phyloP scores from a whole-genome alignment of 2,113 vertebrate genomes.

The Riparia riparia region DNA sequence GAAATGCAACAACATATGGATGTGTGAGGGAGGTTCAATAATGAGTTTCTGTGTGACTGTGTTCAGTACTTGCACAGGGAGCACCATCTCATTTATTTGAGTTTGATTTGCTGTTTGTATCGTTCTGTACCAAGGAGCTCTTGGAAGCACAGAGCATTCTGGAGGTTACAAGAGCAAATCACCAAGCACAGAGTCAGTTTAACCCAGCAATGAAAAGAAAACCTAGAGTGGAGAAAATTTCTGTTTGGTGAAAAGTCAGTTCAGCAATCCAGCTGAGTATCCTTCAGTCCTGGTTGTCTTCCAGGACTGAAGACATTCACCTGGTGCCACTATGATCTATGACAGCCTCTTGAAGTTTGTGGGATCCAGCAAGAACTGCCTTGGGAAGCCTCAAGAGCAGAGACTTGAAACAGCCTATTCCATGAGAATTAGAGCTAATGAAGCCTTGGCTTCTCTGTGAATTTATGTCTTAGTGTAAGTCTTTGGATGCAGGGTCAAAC shows the following conservation, averaged over 20 bases:
- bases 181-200: not conserved
- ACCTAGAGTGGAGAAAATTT: not conserved
- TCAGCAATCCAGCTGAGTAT: not conserved
- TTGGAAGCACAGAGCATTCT: not conserved
- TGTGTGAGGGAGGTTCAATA: not conserved
- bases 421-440: not conserved
- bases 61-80: not conserved
- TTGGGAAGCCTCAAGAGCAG: not conserved
- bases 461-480: not conserved
- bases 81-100: not conserved
- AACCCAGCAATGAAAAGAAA: not conserved
- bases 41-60: not conserved
- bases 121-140: not conserved
- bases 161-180: not conserved
- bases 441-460: not conserved
- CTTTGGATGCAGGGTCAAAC: not conserved
- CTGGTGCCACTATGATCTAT: not conserved
- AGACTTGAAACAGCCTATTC: not conserved
- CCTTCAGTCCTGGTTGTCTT: not conserved
- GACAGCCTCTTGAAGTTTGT: not conserved
- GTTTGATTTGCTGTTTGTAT: not conserved
- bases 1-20: slow-evolving; percentile 28
- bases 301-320: not conserved
- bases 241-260: not conserved
- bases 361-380: not conserved